Evolutionary conservation across 2,113 vertebrate species (phyloP), one percentile per base, ranked within the genome.

Genomic region (Nesogale talazaci): DNA sequence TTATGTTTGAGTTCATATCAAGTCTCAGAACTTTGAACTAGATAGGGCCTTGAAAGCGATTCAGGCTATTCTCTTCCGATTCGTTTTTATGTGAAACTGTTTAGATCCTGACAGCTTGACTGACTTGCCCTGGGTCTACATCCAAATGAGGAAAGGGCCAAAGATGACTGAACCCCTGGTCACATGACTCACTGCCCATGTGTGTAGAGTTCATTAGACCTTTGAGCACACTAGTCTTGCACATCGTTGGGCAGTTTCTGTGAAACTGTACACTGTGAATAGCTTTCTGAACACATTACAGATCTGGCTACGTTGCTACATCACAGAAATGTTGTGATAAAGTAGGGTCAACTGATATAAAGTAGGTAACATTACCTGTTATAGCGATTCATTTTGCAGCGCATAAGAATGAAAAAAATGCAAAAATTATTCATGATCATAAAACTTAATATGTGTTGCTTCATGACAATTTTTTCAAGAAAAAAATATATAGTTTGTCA

Each of bases 1-100:
- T 94, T 85, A 76, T n/a, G 92, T 89, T 81, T 59, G 56, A 59
- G 40, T 88, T 92, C 61, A 92, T 2, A 85, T 57, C 36, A 83
- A 83, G 70, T 72, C 31, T 82, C 42, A 75, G 67, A 83, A 87
- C 40, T 85, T 83, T 61, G 11, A 86, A 78, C n/a, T 72, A 85
- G 70, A 82, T 82, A 27, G 29, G 52, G 94, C 14, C 36, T 72
- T 80, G 63, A 29, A 92, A 34, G 84, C 80, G 74, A 94, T 72
- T 94, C 94, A 79, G 19, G 75, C 46, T 76, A 52, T 89, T 40
- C 16, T 34, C 25, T 92, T 85, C 27, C 65, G 52, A 75, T 42
- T 94, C 46, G 56, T 67, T 78, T 82, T 87, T 61, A 91, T 74
- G 7, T 31, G 57, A 70, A 81, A 91, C 81, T 91, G 93, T 6